These are phyloP conservation scores for Onychostoma macrolepis DNA, from an alignment of 2,113 vertebrate species.

Conservation along the genomic window DNA sequence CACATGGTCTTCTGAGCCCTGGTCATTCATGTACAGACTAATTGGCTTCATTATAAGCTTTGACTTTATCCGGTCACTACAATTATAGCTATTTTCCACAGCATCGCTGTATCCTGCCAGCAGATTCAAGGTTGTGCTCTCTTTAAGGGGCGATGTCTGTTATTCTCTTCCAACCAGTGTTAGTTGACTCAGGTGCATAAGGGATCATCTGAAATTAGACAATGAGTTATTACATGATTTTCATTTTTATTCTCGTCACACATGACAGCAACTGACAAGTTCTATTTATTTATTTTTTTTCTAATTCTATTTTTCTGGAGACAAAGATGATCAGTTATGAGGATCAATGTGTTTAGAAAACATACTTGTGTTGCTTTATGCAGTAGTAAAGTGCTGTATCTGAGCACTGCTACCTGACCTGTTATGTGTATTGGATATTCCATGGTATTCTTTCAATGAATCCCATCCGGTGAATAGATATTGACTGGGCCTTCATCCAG, in stretches of 20 bases:
- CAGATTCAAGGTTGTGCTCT: not conserved
- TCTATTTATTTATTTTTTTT: not conserved
- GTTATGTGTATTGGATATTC: not conserved
- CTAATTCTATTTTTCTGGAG: no score
- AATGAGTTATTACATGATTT: not conserved
- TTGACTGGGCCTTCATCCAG: not conserved
- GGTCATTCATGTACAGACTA: not conserved
- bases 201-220: not conserved
- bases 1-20: not conserved
- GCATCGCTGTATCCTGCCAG: constrained; percentile 25
- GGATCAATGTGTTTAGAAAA: not conserved
- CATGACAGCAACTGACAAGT: not conserved
- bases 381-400: not conserved
- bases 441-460: not conserved
- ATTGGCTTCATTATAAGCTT: constrained; percentile 32
- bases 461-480: not conserved
- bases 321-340: not conserved
- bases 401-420: not conserved
- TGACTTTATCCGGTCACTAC: constrained; percentile 21
- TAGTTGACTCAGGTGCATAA: constrained; percentile 8
- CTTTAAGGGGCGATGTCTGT: not conserved
- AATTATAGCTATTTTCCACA: constrained; percentile 19
- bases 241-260: not conserved
- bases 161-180: not conserved
- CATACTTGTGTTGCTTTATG: not conserved